A percentile compares a stretch with the other conserved stretches of the same genome.
These are phyloP conservation scores for Psophia crepitans DNA, from an alignment of 2,113 vertebrate species.

Conservation along the genomic window DNA sequence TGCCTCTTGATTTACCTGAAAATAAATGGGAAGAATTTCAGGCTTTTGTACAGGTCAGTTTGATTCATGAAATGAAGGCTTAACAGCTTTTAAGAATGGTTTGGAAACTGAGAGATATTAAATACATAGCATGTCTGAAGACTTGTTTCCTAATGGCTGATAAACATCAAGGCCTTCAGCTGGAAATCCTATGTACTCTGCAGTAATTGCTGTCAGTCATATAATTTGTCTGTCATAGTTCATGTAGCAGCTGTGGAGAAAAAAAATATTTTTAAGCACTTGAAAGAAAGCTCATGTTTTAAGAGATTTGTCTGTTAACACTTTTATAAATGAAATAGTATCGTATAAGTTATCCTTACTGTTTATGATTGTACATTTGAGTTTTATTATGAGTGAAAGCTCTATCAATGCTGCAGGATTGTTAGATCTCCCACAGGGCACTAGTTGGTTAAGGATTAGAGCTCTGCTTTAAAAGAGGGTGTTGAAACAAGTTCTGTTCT, in stretches of 20 bases:
- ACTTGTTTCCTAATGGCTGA: not conserved
- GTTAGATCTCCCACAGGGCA: not conserved
- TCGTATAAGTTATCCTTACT: not conserved
- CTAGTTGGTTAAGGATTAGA: not conserved
- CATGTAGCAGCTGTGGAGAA: not conserved
- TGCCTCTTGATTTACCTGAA: constrained; percentile 87
- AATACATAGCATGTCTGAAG: not conserved
- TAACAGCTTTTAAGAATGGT: not conserved
- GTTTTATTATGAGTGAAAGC: not conserved
- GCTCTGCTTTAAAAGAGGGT: not conserved
- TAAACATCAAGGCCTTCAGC: constrained; percentile 14
- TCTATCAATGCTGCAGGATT: not conserved
- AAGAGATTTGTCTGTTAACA: not conserved
- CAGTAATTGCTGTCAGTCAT: not conserved
- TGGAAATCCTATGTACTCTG: not conserved
- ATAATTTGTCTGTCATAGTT: not conserved
- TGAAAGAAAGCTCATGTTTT: not conserved
- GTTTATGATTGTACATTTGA: not conserved
- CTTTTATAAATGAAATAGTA: constrained; percentile 1
- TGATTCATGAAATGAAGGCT: not conserved
- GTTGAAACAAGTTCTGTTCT: not conserved
- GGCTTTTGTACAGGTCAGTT: constrained; percentile 87
- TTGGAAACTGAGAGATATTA: not conserved
- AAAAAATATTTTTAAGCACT: not conserved
- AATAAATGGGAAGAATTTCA: constrained; percentile 87